Evolutionary conservation across 2,113 vertebrate genomes (phyloP), one percentile per base, ranked within the genome.

Genomic region (Eira barbara): DNA sequence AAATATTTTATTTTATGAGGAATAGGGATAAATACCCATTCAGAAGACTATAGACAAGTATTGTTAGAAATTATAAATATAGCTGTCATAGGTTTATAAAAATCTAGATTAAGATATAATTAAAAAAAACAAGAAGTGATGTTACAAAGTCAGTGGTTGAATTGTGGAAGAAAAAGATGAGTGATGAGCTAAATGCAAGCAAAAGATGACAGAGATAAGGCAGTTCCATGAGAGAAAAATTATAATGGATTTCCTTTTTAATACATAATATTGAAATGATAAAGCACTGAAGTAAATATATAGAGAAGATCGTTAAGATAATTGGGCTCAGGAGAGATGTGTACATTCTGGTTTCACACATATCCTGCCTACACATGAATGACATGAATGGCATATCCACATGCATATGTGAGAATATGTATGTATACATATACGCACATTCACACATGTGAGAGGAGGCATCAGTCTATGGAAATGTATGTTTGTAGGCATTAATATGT

Each of bases 1-100:
- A 67, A 71, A n/a, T 27, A 61, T 57, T 17, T 3, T 55, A 61
- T 67, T 91, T 95, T 42, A 78, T 2, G 76, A 73, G 9, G 17
- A 61, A 27, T 61, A 9, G 25, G 8, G 11, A 87, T 20, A 78
- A 82, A 87, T 71, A 1, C 14, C 45, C 25, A 83, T 17, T 39
- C 31, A 83, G 9, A 79, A 59, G 3, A 31, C 10, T 90, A 76
- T 23, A 59, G 36, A 65, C 39, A 88, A 42, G 1, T 74, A 74
- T 89, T 83, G 7, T 92, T 89, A 84, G 71, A 95, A 95, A 36
- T 80, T 92, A 15, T 89, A 67, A 86, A 45, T 76, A 90, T 15
- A 20, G 20, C 15, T 93, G 25, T 6, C 4, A 2, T 27, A 82
- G 15, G 36, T 78, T 90, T 69, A 55, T 61, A 55, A 74, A 89